Percentiles rank a stretch among this genome's conserved stretches.
Evolutionary conservation across 37 sponge, comb jelly and placozoan genomes (phyloP).

Genomic region (Oopsacas minuta): DNA sequence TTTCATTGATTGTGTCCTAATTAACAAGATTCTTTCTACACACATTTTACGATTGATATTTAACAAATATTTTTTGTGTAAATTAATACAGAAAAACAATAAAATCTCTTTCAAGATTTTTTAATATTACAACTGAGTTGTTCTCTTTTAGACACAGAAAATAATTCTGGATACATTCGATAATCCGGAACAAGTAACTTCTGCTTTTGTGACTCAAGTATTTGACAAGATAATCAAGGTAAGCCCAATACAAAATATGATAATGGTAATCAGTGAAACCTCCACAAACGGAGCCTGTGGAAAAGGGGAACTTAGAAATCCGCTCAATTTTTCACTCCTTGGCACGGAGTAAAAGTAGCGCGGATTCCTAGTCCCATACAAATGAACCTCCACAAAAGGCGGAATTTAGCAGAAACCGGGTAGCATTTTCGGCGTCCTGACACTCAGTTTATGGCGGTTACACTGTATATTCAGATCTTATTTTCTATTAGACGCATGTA

Average conservation of each 20-base stretch:
- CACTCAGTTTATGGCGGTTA: too few relatives aligned
- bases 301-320: too few relatives aligned
- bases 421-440: too few relatives aligned
- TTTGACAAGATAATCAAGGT: conserved; percentile 45
- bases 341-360: too few relatives aligned
- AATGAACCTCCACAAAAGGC: too few relatives aligned
- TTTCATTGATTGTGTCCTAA: conserved; percentile 8
- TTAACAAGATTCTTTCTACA: background rate
- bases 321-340: too few relatives aligned
- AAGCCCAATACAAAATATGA: too few relatives aligned
- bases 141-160: conserved; percentile 33
- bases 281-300: too few relatives aligned
- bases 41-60: too few relatives aligned
- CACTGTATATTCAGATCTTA: background rate
- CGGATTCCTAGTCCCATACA: too few relatives aligned
- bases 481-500: background rate
- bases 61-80: background rate
- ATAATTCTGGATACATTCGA: conserved; percentile 57
- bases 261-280: background rate
- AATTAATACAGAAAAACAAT: background rate
- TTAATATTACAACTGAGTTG: background rate
- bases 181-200: conserved; percentile 42
- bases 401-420: too few relatives aligned
- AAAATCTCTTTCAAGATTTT: too few relatives aligned
- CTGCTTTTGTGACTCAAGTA: conserved; percentile 38